Base-by-base conservation (phyloP, 2,888 invertebrate species). In the Tenthredo distinguenda region DNA sequence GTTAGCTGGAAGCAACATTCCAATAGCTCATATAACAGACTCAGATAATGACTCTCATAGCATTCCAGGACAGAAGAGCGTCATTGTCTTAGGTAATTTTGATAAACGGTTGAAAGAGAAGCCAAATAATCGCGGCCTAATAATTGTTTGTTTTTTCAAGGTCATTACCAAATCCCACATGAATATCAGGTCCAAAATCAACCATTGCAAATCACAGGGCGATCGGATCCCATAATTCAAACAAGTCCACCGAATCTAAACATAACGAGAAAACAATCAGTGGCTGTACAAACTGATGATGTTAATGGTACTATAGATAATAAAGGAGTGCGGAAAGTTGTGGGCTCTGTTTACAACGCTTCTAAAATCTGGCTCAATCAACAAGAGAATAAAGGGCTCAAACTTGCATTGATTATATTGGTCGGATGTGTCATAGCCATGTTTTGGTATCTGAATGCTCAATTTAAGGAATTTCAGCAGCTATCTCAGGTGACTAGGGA, bases 401-500 rank as follows among this genome's bases (percentile, higher is more conserved):
- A 97, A 93, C 94, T 97, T 72, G 95, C 96, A 31, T 92, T 97
- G 1, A 95, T 97, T 50, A 95, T 97, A 84, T 94, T 97, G 76
- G 94, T 96, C 47, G 96, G 96, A 76, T 94, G 96, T 87, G 96
- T 97, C 85, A 94, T 97, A 86, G 95, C 95, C 31, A 95, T 97
- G 96, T 96, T 96, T 91, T 97, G 96, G 96, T 97, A 97, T 91
- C 95, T 97, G 65, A 95, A 96, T 90, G 95, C 96, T 93, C 96
- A 97, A 94, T 96, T 96, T 91, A 94, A 94, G 88, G 92, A 93
- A 86, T 89, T 92, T 76, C 92, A 93, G 85, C 93, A 93, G 71
- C 88, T 93, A 31, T 94, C 94, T 0, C 94, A 93, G 90, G 92
- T 92, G 87, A 89, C 88, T 58, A 40, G 31, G 43, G 12, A 68